Base-by-base conservation (phyloP, 2,888 invertebrate species). In the Drosophila stalkeri region DNA sequence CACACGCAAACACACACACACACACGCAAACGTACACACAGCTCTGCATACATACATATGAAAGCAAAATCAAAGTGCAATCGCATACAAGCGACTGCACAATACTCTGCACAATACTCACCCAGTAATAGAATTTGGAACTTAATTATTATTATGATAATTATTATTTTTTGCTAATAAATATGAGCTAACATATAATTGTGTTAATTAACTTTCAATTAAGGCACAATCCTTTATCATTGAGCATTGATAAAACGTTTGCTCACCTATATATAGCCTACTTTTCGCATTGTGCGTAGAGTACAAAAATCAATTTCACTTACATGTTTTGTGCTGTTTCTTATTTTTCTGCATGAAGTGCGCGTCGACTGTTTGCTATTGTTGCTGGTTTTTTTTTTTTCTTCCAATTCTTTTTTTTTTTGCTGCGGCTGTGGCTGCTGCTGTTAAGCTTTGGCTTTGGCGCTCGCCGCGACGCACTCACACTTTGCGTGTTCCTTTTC, bases 241-340 rank as follows among this genome's bases (percentile, higher is more conserved):
- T 9, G 16, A 27, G 0, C 41, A 3, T 27, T 41, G 55, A 0
- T 37, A 20, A 54, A 39, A 23, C 11, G 16, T 16, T 41, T 2
- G 12, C 27, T 41, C 6, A 11, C 11, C 16, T 43, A 11, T n/a
- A 43, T 43, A 44, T 44, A 27, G 6, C 7, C 44, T 33, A 16
- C 33, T 44, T 27, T 55, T 55, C 31, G 41, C 31, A 8, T 18
- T 18, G 8, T 18, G 14, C 1, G 49, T 51, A 60, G 49, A 0
- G 60, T 20, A 60, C 64, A 80, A 84, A 86, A 89, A 84, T 89
- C 89, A 84, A 84, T 87, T 85, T 75, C 66, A 89, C 85, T 85
- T 89, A 85, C 85, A 89, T 82, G 73, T 80, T 85, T 80, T 84
- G 72, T 60, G 77, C 77, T 89, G 87, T 80, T 81, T 80, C 80